Evolutionary conservation across 1,140 invertebrate species (phyloP).

Genomic region (Bombus ignitus): DNA sequence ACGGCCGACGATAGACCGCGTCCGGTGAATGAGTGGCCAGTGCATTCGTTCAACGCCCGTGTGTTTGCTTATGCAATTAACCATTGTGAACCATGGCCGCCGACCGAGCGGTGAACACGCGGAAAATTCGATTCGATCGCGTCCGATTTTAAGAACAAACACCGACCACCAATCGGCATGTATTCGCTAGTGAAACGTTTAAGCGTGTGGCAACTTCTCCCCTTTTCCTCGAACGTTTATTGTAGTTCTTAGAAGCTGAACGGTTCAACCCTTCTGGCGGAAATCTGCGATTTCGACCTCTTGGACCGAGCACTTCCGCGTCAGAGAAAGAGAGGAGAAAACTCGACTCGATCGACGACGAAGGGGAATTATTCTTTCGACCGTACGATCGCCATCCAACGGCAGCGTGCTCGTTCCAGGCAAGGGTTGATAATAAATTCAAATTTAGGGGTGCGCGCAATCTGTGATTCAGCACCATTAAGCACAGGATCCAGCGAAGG

Average conservation of each 20-base stretch:
- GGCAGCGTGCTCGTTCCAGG: conserved; percentile 66
- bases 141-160: background rate
- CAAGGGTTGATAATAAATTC: conserved; percentile 81
- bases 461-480: conserved; percentile 83
- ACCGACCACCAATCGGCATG: background rate
- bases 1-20: conserved; percentile 62
- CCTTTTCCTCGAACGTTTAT: background rate
- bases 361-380: conserved; percentile 68
- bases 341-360: conserved; percentile 50
- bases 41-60: conserved; percentile 59
- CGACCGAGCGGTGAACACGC: background rate
- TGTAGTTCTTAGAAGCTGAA: background rate
- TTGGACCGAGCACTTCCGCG: background rate
- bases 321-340: background rate
- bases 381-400: conserved; percentile 68
- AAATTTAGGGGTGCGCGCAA: conserved; percentile 80
- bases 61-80: conserved; percentile 62
- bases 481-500: conserved; percentile 79
- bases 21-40: conserved; percentile 59
- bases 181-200: background rate
- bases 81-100: conserved; percentile 18
- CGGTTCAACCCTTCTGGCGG: background rate
- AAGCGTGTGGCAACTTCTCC: background rate
- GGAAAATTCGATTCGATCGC: background rate
- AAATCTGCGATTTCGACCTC: conserved; percentile 46